Conservation (phyloP, 2,888 invertebrate genomes). For the Caenorhabditis angaria region DNA sequence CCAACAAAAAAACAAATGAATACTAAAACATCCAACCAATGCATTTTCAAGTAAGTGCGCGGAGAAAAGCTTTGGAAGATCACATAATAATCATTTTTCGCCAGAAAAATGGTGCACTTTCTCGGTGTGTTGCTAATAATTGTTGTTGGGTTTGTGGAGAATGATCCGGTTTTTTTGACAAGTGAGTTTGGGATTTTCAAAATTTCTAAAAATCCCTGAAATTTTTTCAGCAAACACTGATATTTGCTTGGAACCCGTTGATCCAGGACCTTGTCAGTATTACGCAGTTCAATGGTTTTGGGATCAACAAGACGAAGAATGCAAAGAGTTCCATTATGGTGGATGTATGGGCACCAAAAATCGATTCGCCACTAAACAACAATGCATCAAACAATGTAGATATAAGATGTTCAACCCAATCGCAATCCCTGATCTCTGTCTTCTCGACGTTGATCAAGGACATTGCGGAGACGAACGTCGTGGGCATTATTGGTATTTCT, state of each 20-base stretch:
- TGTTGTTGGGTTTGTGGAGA: constrained; percentile 12
- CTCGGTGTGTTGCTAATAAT: too few relatives aligned
- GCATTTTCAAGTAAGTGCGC: too few relatives aligned
- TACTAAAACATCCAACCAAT: too few relatives aligned
- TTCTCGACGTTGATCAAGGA: constrained; percentile 65
- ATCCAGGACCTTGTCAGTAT: constrained; percentile 67
- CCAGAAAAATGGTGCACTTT: too few relatives aligned
- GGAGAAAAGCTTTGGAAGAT: too few relatives aligned
- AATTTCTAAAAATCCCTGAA: background rate
- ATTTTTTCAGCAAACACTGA: constrained; percentile 45
- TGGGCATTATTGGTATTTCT: constrained; percentile 63
- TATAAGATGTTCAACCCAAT: constrained; percentile 67
- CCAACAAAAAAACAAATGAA: too few relatives aligned
- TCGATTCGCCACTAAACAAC: constrained; percentile 61
- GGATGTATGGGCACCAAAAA: constrained; percentile 68
- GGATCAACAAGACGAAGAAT: constrained; percentile 58
- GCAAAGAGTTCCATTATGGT: constrained; percentile 69
- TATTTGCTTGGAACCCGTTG: constrained; percentile 48
- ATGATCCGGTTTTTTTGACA: constrained; percentile 28
- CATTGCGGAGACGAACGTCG: constrained; percentile 60
- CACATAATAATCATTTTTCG: too few relatives aligned
- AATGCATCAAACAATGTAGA: constrained; percentile 64
- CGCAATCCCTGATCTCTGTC: constrained; percentile 65
- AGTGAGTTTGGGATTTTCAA: constrained; percentile 6
- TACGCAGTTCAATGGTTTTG: constrained; percentile 65